Conservation (phyloP, 2,113 vertebrate genomes). For the Ictalurus punctatus region DNA sequence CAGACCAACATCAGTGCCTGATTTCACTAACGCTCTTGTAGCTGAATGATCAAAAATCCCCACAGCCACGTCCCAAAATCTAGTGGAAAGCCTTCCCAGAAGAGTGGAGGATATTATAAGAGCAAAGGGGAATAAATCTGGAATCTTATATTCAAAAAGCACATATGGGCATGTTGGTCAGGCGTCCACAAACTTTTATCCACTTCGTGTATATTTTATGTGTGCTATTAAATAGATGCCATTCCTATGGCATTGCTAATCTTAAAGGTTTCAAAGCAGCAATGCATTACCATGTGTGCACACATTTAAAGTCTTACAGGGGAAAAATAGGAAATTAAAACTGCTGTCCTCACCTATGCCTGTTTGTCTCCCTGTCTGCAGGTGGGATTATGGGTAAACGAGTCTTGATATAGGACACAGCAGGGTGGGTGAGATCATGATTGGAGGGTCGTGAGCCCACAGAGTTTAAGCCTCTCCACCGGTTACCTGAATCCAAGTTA, state of each 20-base stretch:
- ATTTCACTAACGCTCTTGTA: neutral
- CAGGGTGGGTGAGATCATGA: constrained; percentile 17
- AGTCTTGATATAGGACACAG: constrained; percentile 41
- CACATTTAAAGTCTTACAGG: neutral
- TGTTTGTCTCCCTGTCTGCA: constrained; percentile 36
- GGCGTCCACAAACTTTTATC: neutral
- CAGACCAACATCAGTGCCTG: neutral
- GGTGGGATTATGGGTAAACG: constrained; percentile 49
- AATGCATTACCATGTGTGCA: neutral
- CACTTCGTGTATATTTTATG: neutral
- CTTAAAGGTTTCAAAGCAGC: neutral
- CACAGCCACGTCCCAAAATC: neutral
- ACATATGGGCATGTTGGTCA: neutral
- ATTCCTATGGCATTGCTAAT: neutral
- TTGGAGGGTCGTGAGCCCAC: constrained; percentile 27
- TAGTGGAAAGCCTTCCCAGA: neutral
- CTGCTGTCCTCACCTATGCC: constrained; percentile 38
- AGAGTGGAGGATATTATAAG: neutral
- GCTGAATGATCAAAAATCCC: neutral
- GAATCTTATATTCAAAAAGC: neutral
- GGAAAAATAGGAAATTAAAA: neutral
- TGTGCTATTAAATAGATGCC: neutral
- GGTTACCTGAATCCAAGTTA: constrained; percentile 28
- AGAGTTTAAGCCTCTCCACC: constrained; percentile 33
- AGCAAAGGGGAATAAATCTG: neutral